Conservation (phyloP, 1,140 invertebrate genomes). For the Drosophila willistoni region DNA sequence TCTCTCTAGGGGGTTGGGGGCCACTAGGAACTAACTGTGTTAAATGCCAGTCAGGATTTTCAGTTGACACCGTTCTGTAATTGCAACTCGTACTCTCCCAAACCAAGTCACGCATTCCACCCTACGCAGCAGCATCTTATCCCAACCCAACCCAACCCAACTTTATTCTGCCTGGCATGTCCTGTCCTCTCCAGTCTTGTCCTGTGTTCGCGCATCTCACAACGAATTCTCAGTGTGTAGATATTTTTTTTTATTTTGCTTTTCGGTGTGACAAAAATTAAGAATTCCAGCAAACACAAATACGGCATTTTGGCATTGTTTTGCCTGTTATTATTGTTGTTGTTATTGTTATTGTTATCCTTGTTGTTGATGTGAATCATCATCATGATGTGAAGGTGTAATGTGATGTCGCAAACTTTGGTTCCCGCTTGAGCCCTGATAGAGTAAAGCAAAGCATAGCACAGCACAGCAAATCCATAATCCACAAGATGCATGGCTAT, state of each 20-base stretch:
- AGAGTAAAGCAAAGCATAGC: too few relatives aligned
- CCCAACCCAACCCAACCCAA: background rate
- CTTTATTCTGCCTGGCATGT: constrained; percentile 2
- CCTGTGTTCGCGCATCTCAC: constrained; percentile 19
- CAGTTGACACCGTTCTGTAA: constrained; percentile 75
- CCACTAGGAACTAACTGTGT: constrained; percentile 44
- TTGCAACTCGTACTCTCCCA: constrained; percentile 61
- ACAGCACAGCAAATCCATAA: too few relatives aligned
- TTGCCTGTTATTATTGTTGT: too few relatives aligned
- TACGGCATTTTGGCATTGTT: too few relatives aligned
- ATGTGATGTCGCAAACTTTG: too few relatives aligned
- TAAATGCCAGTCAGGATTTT: constrained; percentile 70
- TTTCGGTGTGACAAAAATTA: too few relatives aligned
- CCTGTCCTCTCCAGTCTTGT: constrained; percentile 45
- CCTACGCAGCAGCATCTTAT: constrained; percentile 22
- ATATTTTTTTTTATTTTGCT: constrained; percentile 58
- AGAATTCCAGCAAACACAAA: too few relatives aligned
- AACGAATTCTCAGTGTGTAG: constrained; percentile 60
- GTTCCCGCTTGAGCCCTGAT: too few relatives aligned
- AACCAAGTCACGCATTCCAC: constrained; percentile 18
- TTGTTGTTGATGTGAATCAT: too few relatives aligned
- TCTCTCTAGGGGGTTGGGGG: constrained; percentile 46
- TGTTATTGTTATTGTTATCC: too few relatives aligned
- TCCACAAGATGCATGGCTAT: constrained; percentile 84
- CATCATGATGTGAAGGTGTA: too few relatives aligned